Evolutionary conservation across 2,888 invertebrate species (phyloP).

Genomic region (Mythimna loreyi): DNA sequence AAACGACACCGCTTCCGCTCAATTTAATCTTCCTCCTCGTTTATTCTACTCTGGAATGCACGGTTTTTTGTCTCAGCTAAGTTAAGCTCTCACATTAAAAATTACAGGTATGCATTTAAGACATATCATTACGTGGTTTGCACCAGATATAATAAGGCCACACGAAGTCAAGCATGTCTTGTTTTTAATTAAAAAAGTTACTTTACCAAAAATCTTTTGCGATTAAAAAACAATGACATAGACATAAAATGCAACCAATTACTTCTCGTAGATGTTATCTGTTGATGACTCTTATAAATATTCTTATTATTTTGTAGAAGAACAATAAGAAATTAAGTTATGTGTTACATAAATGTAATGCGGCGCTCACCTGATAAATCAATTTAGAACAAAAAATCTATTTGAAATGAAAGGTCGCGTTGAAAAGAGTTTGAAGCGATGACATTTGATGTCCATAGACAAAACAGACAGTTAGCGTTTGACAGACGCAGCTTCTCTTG

Average conservation of each 20-base stretch:
- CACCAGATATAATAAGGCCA: slow-evolving; percentile 13
- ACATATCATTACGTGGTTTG: slow-evolving; percentile 12
- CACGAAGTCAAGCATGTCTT: slow-evolving; percentile 17
- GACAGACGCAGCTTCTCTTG: slow-evolving; percentile 65
- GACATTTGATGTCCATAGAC: slow-evolving; percentile 62
- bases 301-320: slow-evolving; percentile 1
- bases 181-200: slow-evolving; percentile 30
- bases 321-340: no score
- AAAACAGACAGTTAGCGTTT: slow-evolving; percentile 66
- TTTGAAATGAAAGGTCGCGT: slow-evolving; percentile 38
- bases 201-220: slow-evolving; percentile 6
- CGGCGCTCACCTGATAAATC: slow-evolving; percentile 19
- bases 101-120: slow-evolving; percentile 10
- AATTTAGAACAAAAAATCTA: slow-evolving; percentile 44
- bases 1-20: slow-evolving; percentile 49
- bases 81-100: slow-evolving; percentile 32
- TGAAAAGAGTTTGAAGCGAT: slow-evolving; percentile 56
- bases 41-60: slow-evolving; percentile 30
- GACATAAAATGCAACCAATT: slow-evolving; percentile 30
- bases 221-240: slow-evolving; percentile 30
- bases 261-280: slow-evolving; percentile 20
- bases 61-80: slow-evolving; percentile 18
- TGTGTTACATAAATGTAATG: slow-evolving; percentile 18
- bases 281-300: slow-evolving; percentile 18
- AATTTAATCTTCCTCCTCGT: slow-evolving; percentile 47